Conservation (phyloP, 2,797 vertebrate genomes). For the Micromesistius poutassou region DNA sequence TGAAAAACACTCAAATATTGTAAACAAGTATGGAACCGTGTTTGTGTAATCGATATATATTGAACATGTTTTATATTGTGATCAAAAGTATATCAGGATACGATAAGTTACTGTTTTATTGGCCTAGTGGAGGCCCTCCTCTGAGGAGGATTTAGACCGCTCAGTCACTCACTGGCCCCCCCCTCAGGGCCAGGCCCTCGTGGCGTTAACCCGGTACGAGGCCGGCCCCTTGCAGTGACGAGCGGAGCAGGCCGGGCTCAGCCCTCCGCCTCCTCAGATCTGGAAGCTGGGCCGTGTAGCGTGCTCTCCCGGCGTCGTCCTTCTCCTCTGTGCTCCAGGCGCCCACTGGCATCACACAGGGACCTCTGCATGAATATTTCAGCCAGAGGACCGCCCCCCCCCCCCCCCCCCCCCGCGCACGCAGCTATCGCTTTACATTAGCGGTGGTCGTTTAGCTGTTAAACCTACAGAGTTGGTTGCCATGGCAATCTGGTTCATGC, state of each 20-base stretch:
- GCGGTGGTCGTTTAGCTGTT: background rate
- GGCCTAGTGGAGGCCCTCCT: too few relatives aligned
- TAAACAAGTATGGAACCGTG: too few relatives aligned
- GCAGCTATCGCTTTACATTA: conserved; percentile 40
- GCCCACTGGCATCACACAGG: conserved; percentile 36
- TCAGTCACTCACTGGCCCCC: too few relatives aligned
- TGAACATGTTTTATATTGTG: too few relatives aligned
- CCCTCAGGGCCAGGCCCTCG: too few relatives aligned
- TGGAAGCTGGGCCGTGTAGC: too few relatives aligned
- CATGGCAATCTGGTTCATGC: background rate
- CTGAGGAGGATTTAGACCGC: background rate
- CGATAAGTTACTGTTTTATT: too few relatives aligned
- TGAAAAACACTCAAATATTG: too few relatives aligned
- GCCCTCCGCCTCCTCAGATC: too few relatives aligned
- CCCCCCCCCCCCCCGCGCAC: conserved; percentile 23
- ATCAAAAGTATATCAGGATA: too few relatives aligned
- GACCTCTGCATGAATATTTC: conserved; percentile 61
- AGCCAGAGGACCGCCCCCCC: conserved; percentile 34
- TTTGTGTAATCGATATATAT: too few relatives aligned
- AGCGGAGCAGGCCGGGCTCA: background rate
- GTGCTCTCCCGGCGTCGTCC: conserved; percentile 1
- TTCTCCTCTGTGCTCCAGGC: conserved; percentile 20
- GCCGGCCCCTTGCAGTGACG: background rate
- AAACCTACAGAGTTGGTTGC: background rate
- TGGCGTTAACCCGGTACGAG: too few relatives aligned